Conservation (phyloP, 1,140 invertebrate species). For the Neodiprion pinetum region DNA sequence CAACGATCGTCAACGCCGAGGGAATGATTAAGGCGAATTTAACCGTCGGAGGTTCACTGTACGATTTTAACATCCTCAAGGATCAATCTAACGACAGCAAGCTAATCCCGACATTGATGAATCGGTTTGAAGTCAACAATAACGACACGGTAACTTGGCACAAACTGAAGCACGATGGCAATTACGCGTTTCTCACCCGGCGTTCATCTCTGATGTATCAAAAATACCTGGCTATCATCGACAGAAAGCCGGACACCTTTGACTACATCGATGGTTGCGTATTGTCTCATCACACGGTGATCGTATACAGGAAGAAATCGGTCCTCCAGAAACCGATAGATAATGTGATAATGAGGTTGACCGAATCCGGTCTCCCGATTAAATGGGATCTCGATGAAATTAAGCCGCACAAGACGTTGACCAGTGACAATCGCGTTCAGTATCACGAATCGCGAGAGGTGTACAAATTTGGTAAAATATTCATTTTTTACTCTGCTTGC, state of each 20-base stretch:
- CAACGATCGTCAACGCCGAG: neutral
- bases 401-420: neutral
- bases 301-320: neutral
- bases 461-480: neutral
- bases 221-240: neutral
- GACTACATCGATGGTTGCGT: neutral
- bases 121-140: neutral
- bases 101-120: neutral
- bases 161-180: neutral
- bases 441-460: neutral
- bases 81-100: neutral
- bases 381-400: neutral
- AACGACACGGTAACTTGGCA: neutral
- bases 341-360: neutral
- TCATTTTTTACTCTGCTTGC: neutral
- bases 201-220: neutral
- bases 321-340: neutral
- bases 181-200: neutral
- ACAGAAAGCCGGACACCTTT: neutral
- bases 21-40: neutral
- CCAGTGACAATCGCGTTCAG: neutral
- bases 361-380: neutral
- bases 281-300: neutral
- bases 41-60: neutral
- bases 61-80: neutral